Evolutionary conservation across 2,888 invertebrate genomes (phyloP), one percentile per base, ranked within the genome.

Genomic region (Epinotia nisella): DNA sequence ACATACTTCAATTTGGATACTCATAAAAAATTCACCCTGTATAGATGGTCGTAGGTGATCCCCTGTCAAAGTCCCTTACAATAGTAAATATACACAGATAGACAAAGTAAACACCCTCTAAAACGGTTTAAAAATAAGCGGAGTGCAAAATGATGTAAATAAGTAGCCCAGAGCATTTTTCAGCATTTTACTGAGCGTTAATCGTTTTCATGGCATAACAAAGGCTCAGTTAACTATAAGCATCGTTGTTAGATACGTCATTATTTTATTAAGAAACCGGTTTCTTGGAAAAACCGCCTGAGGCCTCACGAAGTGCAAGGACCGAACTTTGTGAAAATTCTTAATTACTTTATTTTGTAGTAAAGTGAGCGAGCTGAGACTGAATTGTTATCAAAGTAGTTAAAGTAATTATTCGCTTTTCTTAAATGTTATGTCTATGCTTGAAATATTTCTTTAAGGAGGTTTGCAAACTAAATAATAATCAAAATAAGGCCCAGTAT

Each of bases 251-350:
- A 39, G 65, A 65, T 65, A 53, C 9, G 39, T 0, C 65, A 3
- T 65, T 65, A 13, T 35, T 21, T 4, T 2, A 19, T 39, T 13
- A 65, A 35, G 19, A 19, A 19, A 29, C 21, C 9, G 10, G 19
- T 68, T 72, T 70, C 72, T 71, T 70, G 68, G 70, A 76, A 75
- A 77, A 77, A 78, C 64, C 75, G 78, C 79, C 78, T 64, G 7
- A 7, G 58, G 66, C 41, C n/a, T 55, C 17, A 55, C 13, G 53
- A 17, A 60, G 60, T 66, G 66, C 66, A 71, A 59, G 45, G 67
- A 13, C 56, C 49, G 29, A 67, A 70, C 80, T 80, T 79, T 79
- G 77, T 75, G 45, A 80, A 76, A 82, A 79, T 79, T 77, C 76
- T 77, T 71, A 76, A 74, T 72, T 76, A 73, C 64, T 68, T 78